Conservation (phyloP, 2,797 vertebrate species). For the Coregonus suidteri region DNA sequence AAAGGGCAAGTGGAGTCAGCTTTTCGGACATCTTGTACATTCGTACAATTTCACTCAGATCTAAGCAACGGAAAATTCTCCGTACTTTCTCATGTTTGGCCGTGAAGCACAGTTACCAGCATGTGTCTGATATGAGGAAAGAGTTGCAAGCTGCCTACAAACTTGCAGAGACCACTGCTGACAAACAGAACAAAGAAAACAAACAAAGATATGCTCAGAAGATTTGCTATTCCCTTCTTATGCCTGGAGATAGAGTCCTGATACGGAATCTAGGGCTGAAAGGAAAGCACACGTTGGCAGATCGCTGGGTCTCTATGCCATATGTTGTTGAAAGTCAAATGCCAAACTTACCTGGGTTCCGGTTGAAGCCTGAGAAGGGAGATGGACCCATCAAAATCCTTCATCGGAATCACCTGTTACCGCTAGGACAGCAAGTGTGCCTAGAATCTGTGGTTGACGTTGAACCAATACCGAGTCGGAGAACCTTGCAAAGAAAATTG, state of each 20-base stretch:
- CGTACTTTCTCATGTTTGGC: not conserved
- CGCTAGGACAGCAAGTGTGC: constrained; percentile 9
- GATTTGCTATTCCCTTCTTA: not conserved
- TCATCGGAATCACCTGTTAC: not conserved
- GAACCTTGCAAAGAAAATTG: too few species aligned
- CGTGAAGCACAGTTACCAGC: not conserved
- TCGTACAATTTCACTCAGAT: not conserved
- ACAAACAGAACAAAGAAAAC: constrained; percentile 4
- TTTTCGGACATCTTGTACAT: too few species aligned
- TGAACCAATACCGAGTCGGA: too few species aligned
- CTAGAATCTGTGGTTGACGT: not conserved
- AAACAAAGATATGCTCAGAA: constrained; percentile 20
- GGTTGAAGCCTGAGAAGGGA: not conserved
- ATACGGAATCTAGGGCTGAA: too few species aligned
- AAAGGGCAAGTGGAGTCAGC: too few species aligned
- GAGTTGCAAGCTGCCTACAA: too few species aligned
- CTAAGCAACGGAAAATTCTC: not conserved
- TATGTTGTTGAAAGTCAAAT: too few species aligned
- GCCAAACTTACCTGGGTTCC: constrained; percentile 20
- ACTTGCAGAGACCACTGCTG: constrained; percentile 6
- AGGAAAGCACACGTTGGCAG: too few species aligned
- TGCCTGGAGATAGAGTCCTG: too few species aligned
- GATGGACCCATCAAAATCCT: too few species aligned
- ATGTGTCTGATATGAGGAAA: not conserved
- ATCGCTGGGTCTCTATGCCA: too few species aligned